Evolutionary conservation across 2,888 invertebrate species (phyloP).

Genomic region (Myopa testacea): DNA sequence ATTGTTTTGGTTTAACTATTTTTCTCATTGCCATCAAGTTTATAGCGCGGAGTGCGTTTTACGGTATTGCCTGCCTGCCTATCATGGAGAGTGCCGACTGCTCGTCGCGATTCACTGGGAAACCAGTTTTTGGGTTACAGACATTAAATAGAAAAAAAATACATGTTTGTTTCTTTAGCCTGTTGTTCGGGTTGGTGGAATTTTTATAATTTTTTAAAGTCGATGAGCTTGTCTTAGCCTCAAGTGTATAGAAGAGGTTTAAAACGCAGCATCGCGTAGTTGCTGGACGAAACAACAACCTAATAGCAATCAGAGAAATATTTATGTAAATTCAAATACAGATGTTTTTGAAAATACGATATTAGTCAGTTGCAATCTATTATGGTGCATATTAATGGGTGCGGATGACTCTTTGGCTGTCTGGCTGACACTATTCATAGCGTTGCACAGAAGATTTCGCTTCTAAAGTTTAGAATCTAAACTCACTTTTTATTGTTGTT

Average conservation of each 20-base stretch:
- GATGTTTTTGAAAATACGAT: too few relatives aligned
- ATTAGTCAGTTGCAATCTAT: not conserved
- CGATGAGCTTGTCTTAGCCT: conserved; percentile 14
- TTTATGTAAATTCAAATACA: too few relatives aligned
- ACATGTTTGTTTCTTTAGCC: conserved; percentile 11
- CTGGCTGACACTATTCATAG: not conserved
- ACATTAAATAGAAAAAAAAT: conserved; percentile 10
- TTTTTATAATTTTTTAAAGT: conserved; percentile 37
- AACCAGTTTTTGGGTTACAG: conserved; percentile 34
- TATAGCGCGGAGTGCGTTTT: not conserved
- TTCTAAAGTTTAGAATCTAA: too few relatives aligned
- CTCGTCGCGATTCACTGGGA: not conserved
- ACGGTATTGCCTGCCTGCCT: not conserved
- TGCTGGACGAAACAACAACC: too few relatives aligned
- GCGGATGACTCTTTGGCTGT: conserved; percentile 8
- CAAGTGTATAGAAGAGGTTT: not conserved
- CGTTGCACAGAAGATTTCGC: not conserved
- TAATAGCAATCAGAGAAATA: too few relatives aligned
- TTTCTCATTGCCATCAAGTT: conserved; percentile 38
- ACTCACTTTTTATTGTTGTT: conserved; percentile 24
- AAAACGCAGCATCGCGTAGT: too few relatives aligned
- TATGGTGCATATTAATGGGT: conserved; percentile 13
- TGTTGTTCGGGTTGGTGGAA: conserved; percentile 23
- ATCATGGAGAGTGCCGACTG: not conserved
- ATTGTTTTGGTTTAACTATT: conserved; percentile 27